These are phyloP conservation scores for Pachyramphus minor DNA, from an alignment of 2,113 vertebrate genomes.

Conservation along the genomic window DNA sequence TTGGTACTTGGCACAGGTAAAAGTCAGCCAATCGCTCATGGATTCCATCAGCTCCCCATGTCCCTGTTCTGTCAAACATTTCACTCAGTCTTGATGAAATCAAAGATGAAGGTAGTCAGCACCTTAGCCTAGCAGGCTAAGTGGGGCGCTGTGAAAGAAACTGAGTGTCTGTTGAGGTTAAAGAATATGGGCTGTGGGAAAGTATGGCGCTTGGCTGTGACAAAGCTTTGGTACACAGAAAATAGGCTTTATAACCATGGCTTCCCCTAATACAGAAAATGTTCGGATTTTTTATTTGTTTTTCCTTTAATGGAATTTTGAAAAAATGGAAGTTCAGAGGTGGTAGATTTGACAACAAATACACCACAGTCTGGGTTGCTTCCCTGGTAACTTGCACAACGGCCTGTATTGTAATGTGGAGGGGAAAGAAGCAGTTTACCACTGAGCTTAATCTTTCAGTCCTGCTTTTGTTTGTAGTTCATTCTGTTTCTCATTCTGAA, in stretches of 20 bases:
- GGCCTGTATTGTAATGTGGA: neutral
- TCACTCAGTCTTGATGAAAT: neutral
- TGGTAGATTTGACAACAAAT: neutral
- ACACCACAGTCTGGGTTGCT: neutral
- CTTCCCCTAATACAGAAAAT: neutral
- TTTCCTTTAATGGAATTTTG: neutral
- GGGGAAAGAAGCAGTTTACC: neutral
- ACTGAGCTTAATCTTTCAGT: neutral
- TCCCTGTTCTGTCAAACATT: neutral
- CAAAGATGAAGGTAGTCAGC: neutral
- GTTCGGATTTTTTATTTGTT: neutral
- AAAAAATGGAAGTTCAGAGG: neutral
- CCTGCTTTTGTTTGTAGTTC: neutral
- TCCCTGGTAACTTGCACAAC: neutral
- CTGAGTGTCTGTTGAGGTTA: neutral
- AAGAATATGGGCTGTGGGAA: neutral
- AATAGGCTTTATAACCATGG: neutral
- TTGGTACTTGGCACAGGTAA: neutral
- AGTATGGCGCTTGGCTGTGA: neutral
- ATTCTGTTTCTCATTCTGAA: neutral
- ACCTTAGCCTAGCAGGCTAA: neutral
- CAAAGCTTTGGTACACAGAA: neutral
- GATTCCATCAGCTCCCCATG: neutral
- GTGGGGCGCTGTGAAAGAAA: neutral
- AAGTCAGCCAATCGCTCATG: neutral